phyloP scores from a whole-genome alignment of 2,797 vertebrate genomes.

The Chelonia mydas region DNA sequence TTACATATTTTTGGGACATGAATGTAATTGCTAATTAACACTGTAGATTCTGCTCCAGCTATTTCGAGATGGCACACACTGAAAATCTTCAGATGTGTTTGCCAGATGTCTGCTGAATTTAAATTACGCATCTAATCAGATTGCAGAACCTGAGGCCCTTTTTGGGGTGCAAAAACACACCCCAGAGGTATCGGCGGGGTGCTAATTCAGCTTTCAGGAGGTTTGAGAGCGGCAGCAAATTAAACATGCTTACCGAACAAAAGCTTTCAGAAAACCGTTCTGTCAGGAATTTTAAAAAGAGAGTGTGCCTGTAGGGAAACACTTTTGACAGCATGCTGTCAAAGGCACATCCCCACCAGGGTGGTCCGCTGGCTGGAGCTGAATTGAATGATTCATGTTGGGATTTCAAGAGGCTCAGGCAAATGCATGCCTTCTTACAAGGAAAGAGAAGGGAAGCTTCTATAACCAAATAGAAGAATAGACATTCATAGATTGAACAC shows the following conservation, averaged over 20 bases:
- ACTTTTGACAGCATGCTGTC: constrained; percentile 75
- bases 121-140: constrained; percentile 54
- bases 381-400: constrained; percentile 36
- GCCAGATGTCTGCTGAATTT: constrained; percentile 57
- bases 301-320: constrained; percentile 76
- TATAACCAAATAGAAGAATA: background rate
- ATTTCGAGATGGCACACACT: constrained; percentile 66
- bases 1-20: constrained; percentile 61
- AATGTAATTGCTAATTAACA: constrained; percentile 62
- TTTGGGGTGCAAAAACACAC: constrained; percentile 28
- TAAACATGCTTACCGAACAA: constrained; percentile 63
- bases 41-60: constrained; percentile 58
- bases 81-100: constrained; percentile 47
- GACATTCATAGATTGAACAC: background rate
- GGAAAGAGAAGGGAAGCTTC: constrained; percentile 27
- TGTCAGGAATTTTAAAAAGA: constrained; percentile 74
- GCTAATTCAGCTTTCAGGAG: constrained; percentile 57
- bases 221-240: constrained; percentile 51
- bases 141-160: constrained; percentile 38
- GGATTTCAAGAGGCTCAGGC: constrained; percentile 55
- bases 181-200: constrained; percentile 12
- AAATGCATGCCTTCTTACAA: constrained; percentile 11
- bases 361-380: constrained; percentile 47
- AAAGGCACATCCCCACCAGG: constrained; percentile 71
- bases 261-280: constrained; percentile 69